Percentiles rank a stretch among this genome's conserved stretches.
Evolutionary conservation across 2,888 invertebrate genomes (phyloP).

Genomic region (Ormyrus thymus): DNA sequence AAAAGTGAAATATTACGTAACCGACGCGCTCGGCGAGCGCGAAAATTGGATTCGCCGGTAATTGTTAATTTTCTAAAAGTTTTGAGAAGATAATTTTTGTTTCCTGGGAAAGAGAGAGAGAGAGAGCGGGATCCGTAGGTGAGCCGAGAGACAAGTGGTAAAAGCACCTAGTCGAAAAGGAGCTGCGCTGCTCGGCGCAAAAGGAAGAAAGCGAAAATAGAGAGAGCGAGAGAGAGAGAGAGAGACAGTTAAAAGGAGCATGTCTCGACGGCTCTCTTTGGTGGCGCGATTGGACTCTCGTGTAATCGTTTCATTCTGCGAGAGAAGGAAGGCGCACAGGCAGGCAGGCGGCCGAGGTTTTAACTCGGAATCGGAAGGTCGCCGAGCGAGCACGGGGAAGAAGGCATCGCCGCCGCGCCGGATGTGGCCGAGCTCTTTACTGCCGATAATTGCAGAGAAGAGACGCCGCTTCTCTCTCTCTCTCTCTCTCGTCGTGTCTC

Average conservation of each 20-base stretch:
- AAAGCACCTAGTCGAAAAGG: too few relatives aligned
- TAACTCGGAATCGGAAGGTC: conserved; percentile 35
- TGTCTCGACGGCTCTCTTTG: conserved; percentile 28
- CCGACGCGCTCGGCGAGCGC: too few relatives aligned
- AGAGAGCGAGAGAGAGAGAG: conserved; percentile 10
- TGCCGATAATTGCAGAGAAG: conserved; percentile 72
- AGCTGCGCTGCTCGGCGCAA: not conserved
- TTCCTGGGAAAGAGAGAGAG: too few relatives aligned
- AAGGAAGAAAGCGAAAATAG: not conserved
- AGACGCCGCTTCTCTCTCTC: conserved; percentile 59
- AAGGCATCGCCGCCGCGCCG: conserved; percentile 61
- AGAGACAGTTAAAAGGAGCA: conserved; percentile 19
- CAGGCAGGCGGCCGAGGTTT: conserved; percentile 5
- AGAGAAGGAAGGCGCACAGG: not conserved
- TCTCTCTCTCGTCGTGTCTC: not conserved
- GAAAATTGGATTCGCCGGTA: too few relatives aligned
- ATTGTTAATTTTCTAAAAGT: too few relatives aligned
- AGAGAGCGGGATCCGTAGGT: too few relatives aligned
- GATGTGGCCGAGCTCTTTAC: conserved; percentile 74
- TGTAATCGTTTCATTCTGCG: conserved; percentile 50
- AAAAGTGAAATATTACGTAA: too few relatives aligned
- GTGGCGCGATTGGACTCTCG: conserved; percentile 6
- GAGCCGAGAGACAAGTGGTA: too few relatives aligned
- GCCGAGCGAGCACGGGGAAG: not conserved
- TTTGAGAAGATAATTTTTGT: too few relatives aligned